Evolutionary conservation across 2,113 vertebrate species (phyloP), one percentile per base, ranked within the genome.

Genomic region (Anser cygnoides): DNA sequence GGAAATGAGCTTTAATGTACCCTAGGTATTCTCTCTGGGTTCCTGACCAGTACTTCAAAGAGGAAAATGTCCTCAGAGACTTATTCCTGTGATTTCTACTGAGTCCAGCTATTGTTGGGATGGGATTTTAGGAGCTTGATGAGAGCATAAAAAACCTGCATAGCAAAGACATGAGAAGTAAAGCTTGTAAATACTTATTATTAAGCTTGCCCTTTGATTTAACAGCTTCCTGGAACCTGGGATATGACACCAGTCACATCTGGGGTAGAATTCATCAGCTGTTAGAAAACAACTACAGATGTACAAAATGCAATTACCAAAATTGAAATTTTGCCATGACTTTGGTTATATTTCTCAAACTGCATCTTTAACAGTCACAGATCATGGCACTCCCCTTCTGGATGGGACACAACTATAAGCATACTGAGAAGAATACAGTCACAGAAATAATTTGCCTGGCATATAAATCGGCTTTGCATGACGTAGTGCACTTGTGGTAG

Each of bases 11-110:
- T 68, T 88, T 68, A 9, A 3, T 54, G 88, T 65, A 52, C 72
- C 39, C 3, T 71, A 77, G 59, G 29, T 80, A 66, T 84, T 91
- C 85, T 67, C 20, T 21, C 25, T 13, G 50, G n/a, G 25, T 49
- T 80, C 87, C 85, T 95, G 83, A 89, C n/a, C 85, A 88, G 37
- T 33, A 6, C 91, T 77, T 91, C 79, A 55, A 85, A 74, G 83
- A 74, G 31, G 28, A 17, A 84, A 46, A 7, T 3, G 14, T 72
- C 84, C 43, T 61, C 26, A 19, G 61, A 87, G 52, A 55, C 54
- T 72, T 85, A 37, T 21, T 90, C 41, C 37, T 73, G 37, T 55
- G 63, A 31, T 35, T 80, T 84, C 81, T 83, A 1, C 39, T 49
- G 78, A 82, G 49, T 50, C 50, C 55, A 85, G 50, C 41, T 63